A percentile compares a stretch with the other conserved stretches of the same genome.
phyloP scores from a whole-genome alignment of 2,113 vertebrate genomes.

The Thinocorus orbignyianus region DNA sequence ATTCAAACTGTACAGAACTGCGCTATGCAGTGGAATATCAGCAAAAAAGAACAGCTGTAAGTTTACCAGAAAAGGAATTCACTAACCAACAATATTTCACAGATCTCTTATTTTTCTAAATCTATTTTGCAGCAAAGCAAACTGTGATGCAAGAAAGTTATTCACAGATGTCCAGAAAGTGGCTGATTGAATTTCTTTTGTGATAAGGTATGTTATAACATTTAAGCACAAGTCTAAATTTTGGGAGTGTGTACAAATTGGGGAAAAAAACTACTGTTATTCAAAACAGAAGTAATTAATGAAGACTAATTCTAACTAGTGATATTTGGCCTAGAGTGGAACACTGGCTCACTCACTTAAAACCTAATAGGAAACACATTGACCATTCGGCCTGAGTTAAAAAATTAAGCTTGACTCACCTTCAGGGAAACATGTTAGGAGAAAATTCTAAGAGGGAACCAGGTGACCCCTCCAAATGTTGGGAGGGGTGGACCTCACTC shows the following conservation, averaged over 20 bases:
- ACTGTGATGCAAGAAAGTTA: not conserved
- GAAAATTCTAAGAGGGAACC: not conserved
- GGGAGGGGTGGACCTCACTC: not conserved
- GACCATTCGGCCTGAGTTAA: not conserved
- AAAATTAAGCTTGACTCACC: not conserved
- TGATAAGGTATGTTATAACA: not conserved
- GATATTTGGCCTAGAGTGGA: not conserved
- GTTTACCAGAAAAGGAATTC: not conserved
- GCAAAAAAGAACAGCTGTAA: not conserved
- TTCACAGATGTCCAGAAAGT: not conserved
- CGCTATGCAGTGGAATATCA: not conserved
- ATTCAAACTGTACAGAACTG: not conserved
- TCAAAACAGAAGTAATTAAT: not conserved
- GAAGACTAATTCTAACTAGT: not conserved
- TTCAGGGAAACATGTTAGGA: accelerated
- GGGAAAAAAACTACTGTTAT: not conserved
- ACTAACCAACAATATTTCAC: not conserved
- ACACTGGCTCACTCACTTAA: not conserved
- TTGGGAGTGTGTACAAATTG: not conserved
- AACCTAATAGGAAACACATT: not conserved
- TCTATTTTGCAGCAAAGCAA: conserved; percentile 2
- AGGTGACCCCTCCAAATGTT: not conserved
- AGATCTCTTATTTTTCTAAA: not conserved
- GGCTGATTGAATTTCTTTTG: not conserved
- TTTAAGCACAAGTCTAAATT: not conserved